Percentiles rank a stretch among this genome's conserved stretches.
These are phyloP conservation scores for Aegotheles bennettii DNA, from an alignment of 2,113 vertebrate genomes.

Conservation along the genomic window DNA sequence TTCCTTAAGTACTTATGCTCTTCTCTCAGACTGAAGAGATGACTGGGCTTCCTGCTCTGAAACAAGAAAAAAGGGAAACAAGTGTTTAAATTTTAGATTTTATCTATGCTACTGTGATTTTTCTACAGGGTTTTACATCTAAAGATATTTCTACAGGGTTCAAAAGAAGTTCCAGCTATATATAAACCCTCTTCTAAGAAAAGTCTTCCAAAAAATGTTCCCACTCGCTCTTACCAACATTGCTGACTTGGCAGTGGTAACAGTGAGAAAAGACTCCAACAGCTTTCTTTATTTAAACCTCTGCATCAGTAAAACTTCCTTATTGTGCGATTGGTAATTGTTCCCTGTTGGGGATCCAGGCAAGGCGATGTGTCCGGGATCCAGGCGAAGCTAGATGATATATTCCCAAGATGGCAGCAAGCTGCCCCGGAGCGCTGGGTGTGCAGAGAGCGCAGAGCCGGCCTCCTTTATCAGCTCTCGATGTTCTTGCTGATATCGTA, in stretches of 20 bases:
- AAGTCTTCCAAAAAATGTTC: neutral
- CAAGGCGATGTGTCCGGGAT: no score
- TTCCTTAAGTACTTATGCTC: neutral
- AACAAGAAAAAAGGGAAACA: neutral
- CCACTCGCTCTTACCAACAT: neutral
- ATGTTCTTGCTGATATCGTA: no score
- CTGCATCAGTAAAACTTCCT: conserved; percentile 34
- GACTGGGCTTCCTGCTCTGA: neutral
- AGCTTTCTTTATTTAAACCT: conserved; percentile 43
- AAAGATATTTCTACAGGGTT: neutral
- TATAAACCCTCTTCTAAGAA: neutral
- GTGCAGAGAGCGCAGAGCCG: no score
- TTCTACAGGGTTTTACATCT: neutral
- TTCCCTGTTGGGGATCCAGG: no score
- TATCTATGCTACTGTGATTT: conserved; percentile 3
- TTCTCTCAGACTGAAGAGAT: neutral
- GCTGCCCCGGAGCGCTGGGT: no score
- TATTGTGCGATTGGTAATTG: conserved; percentile 36
- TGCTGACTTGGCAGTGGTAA: conserved; percentile 20
- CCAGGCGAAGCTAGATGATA: no score
- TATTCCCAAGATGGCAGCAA: no score
- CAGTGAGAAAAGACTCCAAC: conserved; percentile 5
- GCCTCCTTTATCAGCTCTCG: no score
- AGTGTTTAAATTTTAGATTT: conserved; percentile 6
- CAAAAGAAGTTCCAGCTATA: conserved; percentile 34